Evolutionary conservation across 2,797 vertebrate species (phyloP).

Genomic region (Limosa lapponica): DNA sequence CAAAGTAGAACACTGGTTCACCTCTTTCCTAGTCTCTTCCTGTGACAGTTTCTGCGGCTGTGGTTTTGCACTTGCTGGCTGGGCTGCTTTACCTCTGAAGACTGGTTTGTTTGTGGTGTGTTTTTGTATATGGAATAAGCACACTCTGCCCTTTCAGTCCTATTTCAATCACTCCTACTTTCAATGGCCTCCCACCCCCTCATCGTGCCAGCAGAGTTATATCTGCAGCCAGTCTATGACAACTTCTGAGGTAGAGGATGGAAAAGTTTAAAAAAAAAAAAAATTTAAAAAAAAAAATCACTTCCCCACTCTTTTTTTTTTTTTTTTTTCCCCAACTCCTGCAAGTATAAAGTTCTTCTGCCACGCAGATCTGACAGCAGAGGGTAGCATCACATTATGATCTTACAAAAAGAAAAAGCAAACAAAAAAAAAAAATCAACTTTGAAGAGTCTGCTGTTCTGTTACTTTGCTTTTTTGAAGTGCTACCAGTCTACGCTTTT

Average conservation of each 20-base stretch:
- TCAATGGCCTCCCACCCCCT: background rate
- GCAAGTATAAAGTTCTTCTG: background rate
- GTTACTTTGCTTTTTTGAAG: background rate
- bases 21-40: background rate
- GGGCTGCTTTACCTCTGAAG: background rate
- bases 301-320: accelerated
- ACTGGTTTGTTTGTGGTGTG: too few relatives aligned
- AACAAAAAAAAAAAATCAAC: accelerated
- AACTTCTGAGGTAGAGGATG: background rate
- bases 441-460: background rate
- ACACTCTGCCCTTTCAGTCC: accelerated
- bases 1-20: background rate
- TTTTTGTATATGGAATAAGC: background rate
- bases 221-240: background rate
- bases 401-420: background rate
- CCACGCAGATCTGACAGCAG: background rate
- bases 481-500: background rate
- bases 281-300: background rate
- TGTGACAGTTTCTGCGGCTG: background rate
- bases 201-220: background rate
- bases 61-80: background rate
- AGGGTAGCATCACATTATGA: background rate
- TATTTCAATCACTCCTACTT: background rate
- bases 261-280: background rate
- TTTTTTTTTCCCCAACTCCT: background rate